These are phyloP conservation scores for Orientallactaga sibirica DNA, from an alignment of 2,797 vertebrate species.

Conservation along the genomic window DNA sequence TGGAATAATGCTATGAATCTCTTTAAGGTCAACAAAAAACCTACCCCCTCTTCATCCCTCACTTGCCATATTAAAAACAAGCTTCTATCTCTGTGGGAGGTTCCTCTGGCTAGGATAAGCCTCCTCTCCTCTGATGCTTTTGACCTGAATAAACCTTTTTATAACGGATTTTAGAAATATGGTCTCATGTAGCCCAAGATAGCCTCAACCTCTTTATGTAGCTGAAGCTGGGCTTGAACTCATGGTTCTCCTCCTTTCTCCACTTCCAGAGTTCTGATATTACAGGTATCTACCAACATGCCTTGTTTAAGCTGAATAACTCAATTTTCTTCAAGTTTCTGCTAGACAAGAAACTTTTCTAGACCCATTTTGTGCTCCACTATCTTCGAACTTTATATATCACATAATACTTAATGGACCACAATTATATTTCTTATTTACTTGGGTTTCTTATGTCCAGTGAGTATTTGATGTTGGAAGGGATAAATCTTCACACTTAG, in stretches of 20 bases:
- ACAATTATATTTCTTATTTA: neutral
- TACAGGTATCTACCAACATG: too few relatives aligned
- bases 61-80: accelerated
- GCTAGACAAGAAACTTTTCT: neutral
- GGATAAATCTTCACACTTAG: neutral
- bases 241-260: neutral
- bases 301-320: neutral
- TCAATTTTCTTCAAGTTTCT: neutral
- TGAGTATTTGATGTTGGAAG: neutral
- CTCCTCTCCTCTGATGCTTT: neutral
- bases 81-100: neutral
- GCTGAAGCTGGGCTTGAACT: neutral
- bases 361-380: neutral
- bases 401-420: neutral
- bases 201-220: neutral
- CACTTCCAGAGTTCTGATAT: neutral
- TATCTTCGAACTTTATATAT: neutral
- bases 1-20: neutral
- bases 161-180: neutral
- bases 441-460: neutral
- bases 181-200: neutral
- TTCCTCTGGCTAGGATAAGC: neutral
- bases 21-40: neutral
- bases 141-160: neutral
- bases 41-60: accelerated